Evolutionary conservation across 2,797 vertebrate genomes (phyloP), one percentile per base, ranked within the genome.

Genomic region (Hemibagrus guttatus): DNA sequence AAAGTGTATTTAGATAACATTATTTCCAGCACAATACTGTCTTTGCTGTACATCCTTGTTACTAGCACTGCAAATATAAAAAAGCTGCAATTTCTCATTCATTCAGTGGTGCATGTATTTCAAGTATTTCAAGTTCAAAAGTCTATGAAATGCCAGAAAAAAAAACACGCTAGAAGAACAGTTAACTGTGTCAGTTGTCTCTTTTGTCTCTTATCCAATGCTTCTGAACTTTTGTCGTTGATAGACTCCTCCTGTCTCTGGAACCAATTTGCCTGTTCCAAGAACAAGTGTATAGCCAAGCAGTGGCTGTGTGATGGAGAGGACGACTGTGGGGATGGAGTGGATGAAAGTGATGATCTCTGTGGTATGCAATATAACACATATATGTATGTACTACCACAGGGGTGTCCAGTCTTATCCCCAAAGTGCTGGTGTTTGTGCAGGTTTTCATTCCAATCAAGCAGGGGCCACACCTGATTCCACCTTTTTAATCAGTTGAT

Each of bases 241-340:
- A 90, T 85, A 91, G 90, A 91, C 87, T 98, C 98, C 0, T 98
- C 98, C 46, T 99, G 98, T 90, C 93, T 98, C 0, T 99, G 98
- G 98, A 98, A 98, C 92, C 97, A 99, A 31, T 99, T 99, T 89
- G 97, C 98, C 88, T 99, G 98, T 93, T 98, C 98, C n/a, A 96
- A 97, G 89, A 96, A 97, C 89, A 99, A 99, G 89, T 99, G 98
- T 92, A 99, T 99, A 68, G 98, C 98, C 61, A 98, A 96, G 86
- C 97, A 99, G 81, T 99, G 98, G 98, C 93, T 96, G 49, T 99
- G 98, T 86, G 98, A 99, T 19, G 98, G 98, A 0, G 98, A 98
- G 85, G 97, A 99, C 42, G 98, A 99, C 91, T 99, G 98, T 3
- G 97, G 97, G 12, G 96, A 99, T 1, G 97, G 97, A 3, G 94